Percentiles rank a stretch among this genome's conserved stretches.
phyloP scores from a whole-genome alignment of 2,797 vertebrate genomes.

The Microtus agrestis region DNA sequence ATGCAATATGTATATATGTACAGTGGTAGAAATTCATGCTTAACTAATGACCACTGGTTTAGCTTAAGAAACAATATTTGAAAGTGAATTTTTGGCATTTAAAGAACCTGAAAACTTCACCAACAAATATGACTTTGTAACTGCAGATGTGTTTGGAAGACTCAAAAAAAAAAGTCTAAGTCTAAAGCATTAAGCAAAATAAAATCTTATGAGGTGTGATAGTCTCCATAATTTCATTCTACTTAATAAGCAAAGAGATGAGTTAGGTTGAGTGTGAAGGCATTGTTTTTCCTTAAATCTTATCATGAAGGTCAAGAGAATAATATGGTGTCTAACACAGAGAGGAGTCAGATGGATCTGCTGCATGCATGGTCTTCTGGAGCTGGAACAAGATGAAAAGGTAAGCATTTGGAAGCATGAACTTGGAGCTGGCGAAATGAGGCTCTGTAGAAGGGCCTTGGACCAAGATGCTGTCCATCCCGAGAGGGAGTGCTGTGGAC shows the following conservation, averaged over 20 bases:
- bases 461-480: neutral
- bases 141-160: conserved; percentile 40
- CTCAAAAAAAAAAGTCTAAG: neutral
- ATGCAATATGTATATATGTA: neutral
- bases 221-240: neutral
- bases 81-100: conserved; percentile 42
- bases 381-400: conserved; percentile 53
- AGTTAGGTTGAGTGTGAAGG: conserved; percentile 27
- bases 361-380: neutral
- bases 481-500: neutral
- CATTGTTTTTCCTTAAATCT: neutral
- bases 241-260: conserved; percentile 1
- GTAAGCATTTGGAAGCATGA: neutral
- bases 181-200: conserved; percentile 1
- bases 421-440: conserved; percentile 8
- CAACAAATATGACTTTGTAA: conserved; percentile 51
- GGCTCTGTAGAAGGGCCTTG: neutral
- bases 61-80: neutral
- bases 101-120: conserved; percentile 12
- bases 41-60: neutral
- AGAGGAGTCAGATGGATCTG: conserved; percentile 53
- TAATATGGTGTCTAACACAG: neutral
- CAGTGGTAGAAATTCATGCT: conserved; percentile 42
- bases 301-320: conserved; percentile 24
- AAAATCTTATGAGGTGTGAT: neutral